Percentiles rank a stretch among this genome's conserved stretches.
Conservation (phyloP, 2,888 invertebrate species). For the Dryococelus australis region DNA sequence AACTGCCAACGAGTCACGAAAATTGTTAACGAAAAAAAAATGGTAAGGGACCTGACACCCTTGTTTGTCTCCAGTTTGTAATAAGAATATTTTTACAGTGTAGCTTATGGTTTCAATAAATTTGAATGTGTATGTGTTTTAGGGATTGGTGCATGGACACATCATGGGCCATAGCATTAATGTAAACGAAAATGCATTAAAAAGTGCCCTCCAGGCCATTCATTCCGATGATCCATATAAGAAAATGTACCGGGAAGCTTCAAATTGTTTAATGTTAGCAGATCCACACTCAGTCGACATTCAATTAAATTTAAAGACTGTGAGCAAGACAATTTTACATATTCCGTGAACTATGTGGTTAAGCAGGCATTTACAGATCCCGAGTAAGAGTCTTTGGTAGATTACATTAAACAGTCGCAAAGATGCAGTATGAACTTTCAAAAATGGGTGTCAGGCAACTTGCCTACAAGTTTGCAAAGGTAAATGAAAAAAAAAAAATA, state of each 20-base stretch:
- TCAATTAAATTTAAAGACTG: neutral
- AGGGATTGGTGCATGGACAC: neutral
- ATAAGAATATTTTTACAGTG: no score
- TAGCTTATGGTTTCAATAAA: no score
- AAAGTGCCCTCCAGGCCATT: neutral
- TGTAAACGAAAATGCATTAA: neutral
- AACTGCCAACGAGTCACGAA: no score
- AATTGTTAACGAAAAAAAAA: no score
- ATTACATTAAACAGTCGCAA: constrained; percentile 20
- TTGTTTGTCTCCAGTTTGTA: no score
- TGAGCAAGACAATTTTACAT: neutral
- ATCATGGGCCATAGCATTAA: neutral
- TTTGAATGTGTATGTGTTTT: no score
- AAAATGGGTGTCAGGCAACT: constrained; percentile 32
- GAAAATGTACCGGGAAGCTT: neutral
- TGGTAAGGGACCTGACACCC: no score
- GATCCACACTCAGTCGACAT: neutral
- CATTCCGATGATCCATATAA: neutral
- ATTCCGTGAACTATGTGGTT: neutral
- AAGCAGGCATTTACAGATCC: neutral
- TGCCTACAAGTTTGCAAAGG: constrained; percentile 28
- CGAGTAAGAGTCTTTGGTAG: neutral
- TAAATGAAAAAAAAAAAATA: constrained; percentile 31
- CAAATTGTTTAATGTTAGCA: constrained; percentile 17
- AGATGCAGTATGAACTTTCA: constrained; percentile 19